These are phyloP conservation scores for Pseudomyrmex flavicornis DNA, from an alignment of 1,140 invertebrate species.

Conservation along the genomic window DNA sequence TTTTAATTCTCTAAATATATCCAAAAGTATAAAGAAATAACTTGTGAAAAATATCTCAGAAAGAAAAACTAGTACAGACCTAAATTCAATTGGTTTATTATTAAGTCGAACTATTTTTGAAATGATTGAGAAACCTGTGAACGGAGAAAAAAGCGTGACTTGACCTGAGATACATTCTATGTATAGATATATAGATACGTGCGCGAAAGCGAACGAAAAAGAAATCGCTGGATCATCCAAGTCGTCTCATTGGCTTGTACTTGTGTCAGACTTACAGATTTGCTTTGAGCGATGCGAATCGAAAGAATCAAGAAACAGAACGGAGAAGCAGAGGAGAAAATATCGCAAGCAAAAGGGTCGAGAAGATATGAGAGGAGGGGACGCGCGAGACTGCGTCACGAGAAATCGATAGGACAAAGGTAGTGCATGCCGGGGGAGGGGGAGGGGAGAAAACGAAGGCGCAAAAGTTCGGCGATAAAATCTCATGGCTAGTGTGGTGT, in stretches of 20 bases:
- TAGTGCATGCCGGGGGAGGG: conserved; percentile 32
- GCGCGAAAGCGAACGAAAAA: background rate
- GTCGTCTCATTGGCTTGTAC: too few species aligned
- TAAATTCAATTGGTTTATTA: background rate
- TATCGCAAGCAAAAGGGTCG: background rate
- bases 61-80: background rate
- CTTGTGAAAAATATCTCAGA: too few species aligned
- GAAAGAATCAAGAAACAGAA: too few species aligned
- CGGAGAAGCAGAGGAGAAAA: too few species aligned
- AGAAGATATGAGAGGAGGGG: background rate
- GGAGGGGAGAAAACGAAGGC: conserved; percentile 62
- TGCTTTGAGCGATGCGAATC: too few species aligned
- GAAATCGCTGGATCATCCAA: too few species aligned
- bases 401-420: conserved; percentile 71
- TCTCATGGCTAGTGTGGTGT: conserved; percentile 34
- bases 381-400: conserved; percentile 15
- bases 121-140: background rate
- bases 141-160: background rate
- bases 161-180: background rate
- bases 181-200: background rate
- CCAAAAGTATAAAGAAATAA: too few species aligned
- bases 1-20: too few species aligned
- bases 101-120: background rate
- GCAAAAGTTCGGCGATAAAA: conserved; percentile 71
- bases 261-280: too few species aligned